These are phyloP conservation scores for Argyresthia albistria DNA, from an alignment of 2,888 invertebrate genomes.

Conservation along the genomic window DNA sequence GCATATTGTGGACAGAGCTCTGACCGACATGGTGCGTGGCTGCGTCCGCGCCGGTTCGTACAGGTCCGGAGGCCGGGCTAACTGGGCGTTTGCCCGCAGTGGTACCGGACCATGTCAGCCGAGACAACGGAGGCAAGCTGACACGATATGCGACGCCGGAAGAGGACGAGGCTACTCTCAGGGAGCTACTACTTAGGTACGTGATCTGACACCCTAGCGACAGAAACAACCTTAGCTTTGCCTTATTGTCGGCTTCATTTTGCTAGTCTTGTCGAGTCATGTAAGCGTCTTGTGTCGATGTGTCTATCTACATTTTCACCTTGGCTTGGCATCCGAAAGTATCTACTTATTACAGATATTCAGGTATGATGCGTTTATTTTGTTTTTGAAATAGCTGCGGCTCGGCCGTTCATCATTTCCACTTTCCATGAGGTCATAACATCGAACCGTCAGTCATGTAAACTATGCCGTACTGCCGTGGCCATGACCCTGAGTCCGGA, in stretches of 20 bases:
- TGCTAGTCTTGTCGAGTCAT: conserved; percentile 4
- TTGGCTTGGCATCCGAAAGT: conserved; percentile 60
- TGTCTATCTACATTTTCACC: conserved; percentile 25
- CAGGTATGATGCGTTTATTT: conserved; percentile 31
- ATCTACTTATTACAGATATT: conserved; percentile 63
- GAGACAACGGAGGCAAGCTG: conserved; percentile 74
- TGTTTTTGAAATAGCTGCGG: neutral
- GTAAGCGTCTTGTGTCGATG: conserved; percentile 18
- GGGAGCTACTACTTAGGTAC: conserved; percentile 95
- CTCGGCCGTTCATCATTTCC: neutral
- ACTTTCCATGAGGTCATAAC: conserved; percentile 3
- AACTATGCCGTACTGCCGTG: neutral
- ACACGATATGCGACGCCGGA: conserved; percentile 87
- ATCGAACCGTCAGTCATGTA: conserved; percentile 3
- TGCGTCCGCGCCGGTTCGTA: no score
- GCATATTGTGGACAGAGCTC: no score
- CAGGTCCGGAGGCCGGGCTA: conserved; percentile 14
- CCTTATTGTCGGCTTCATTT: conserved; percentile 2
- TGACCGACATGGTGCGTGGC: no score
- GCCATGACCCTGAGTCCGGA: neutral
- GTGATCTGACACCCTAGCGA: conserved; percentile 42
- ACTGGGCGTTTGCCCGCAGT: conserved; percentile 64
- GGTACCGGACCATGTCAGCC: conserved; percentile 69
- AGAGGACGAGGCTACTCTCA: conserved; percentile 94
- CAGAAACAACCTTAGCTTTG: conserved; percentile 4